A percentile compares a stretch with the other conserved stretches of the same genome.
These are phyloP conservation scores for Marronus borbonicus DNA, from an alignment of 2,888 invertebrate genomes.

Conservation along the genomic window DNA sequence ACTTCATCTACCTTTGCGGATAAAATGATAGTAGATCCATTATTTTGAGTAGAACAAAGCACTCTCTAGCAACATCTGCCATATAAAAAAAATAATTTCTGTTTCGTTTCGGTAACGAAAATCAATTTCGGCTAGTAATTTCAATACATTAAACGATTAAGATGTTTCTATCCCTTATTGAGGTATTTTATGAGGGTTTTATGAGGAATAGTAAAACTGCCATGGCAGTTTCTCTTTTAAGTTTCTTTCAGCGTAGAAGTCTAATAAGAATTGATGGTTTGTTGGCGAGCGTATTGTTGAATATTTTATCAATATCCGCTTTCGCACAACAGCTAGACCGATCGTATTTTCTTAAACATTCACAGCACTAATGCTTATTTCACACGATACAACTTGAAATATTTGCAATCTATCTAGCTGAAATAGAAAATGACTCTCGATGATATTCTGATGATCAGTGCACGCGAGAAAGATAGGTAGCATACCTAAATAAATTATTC, in stretches of 20 bases:
- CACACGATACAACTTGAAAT: slow-evolving; percentile 15
- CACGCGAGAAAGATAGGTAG: not conserved
- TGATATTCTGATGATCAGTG: not conserved
- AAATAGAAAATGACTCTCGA: not conserved
- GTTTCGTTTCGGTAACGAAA: not conserved
- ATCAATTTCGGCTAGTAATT: not conserved
- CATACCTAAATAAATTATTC: not conserved
- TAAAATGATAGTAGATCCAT: no score
- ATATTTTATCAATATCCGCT: slow-evolving; percentile 4
- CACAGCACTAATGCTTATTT: not conserved
- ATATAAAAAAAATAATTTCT: no score
- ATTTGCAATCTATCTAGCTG: not conserved
- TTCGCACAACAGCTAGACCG: not conserved
- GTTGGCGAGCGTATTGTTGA: not conserved
- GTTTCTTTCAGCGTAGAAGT: not conserved
- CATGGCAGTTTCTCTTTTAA: not conserved
- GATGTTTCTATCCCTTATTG: not conserved
- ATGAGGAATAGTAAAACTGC: slow-evolving; percentile 9
- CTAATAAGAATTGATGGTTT: not conserved
- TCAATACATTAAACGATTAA: not conserved
- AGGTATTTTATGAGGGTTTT: not conserved
- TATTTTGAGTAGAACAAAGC: no score
- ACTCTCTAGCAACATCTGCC: no score
- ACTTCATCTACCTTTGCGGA: no score
- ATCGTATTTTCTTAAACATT: slow-evolving; percentile 3